Evolutionary conservation across 2,888 invertebrate species (phyloP).

Genomic region (Lacanobia wlatinum): DNA sequence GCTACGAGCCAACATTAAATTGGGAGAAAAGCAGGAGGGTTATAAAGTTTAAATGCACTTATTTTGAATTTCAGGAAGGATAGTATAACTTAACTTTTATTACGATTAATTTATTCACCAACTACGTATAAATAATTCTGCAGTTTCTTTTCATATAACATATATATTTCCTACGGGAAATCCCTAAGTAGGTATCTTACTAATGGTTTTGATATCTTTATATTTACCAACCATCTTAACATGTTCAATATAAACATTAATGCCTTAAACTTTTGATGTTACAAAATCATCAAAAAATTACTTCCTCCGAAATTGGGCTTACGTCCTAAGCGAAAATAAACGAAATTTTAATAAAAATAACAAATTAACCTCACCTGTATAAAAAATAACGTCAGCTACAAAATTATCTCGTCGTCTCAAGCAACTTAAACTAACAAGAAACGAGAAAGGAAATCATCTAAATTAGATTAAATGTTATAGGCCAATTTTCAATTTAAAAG

Average conservation of each 20-base stretch:
- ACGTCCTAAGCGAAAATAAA: conserved; percentile 35
- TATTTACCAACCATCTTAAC: background rate
- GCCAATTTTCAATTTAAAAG: conserved; percentile 62
- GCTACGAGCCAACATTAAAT: background rate
- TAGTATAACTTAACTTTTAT: background rate
- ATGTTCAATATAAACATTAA: conserved; percentile 4
- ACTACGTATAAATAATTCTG: background rate
- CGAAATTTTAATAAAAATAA: conserved; percentile 50
- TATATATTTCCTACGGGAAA: no score
- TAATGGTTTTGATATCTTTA: no score
- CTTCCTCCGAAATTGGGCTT: conserved; percentile 35
- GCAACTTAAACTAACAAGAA: conserved; percentile 53
- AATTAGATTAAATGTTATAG: conserved; percentile 59
- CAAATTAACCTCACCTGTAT: conserved; percentile 48
- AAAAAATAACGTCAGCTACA: conserved; percentile 55
- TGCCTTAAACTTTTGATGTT: conserved; percentile 26
- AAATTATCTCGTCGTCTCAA: conserved; percentile 58
- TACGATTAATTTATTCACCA: background rate
- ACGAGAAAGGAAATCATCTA: conserved; percentile 50
- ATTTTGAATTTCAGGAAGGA: background rate
- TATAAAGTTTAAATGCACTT: no score
- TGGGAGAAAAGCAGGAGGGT: background rate
- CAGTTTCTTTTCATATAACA: no score
- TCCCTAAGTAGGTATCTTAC: no score
- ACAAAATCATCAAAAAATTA: conserved; percentile 44